These are phyloP conservation scores for Onychorhynchus coronatus DNA, from an alignment of 2,113 vertebrate genomes.

Conservation along the genomic window DNA sequence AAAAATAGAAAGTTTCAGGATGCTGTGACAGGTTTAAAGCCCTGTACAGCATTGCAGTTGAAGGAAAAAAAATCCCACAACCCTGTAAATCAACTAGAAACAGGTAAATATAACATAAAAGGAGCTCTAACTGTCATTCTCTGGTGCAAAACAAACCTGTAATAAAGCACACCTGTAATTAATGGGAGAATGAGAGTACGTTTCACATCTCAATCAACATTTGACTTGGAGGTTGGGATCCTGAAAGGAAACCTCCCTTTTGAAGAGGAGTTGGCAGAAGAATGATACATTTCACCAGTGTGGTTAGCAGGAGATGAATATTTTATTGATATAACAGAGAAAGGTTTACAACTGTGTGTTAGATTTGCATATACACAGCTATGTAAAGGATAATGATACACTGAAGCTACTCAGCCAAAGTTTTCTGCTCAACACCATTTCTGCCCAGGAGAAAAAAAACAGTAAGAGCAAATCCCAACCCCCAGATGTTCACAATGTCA, in stretches of 20 bases:
- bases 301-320: neutral
- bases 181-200: neutral
- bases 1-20: neutral
- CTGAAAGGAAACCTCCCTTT: neutral
- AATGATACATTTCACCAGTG: neutral
- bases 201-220: neutral
- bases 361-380: neutral
- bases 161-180: neutral
- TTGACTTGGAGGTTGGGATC: neutral
- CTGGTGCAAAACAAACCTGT: neutral
- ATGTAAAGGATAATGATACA: rapidly evolving
- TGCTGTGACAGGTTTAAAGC: neutral
- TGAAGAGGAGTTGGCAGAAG: neutral
- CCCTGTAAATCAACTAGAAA: neutral
- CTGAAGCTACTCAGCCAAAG: neutral
- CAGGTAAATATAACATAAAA: neutral
- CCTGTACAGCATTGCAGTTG: neutral
- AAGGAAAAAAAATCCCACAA: neutral
- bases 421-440: neutral
- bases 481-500: neutral
- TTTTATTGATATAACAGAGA: neutral
- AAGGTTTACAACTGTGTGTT: neutral
- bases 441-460: neutral
- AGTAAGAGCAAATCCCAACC: neutral
- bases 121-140: neutral